These are phyloP conservation scores for Tenebrosternarchus preto DNA, from an alignment of 2,113 vertebrate genomes.

Conservation along the genomic window DNA sequence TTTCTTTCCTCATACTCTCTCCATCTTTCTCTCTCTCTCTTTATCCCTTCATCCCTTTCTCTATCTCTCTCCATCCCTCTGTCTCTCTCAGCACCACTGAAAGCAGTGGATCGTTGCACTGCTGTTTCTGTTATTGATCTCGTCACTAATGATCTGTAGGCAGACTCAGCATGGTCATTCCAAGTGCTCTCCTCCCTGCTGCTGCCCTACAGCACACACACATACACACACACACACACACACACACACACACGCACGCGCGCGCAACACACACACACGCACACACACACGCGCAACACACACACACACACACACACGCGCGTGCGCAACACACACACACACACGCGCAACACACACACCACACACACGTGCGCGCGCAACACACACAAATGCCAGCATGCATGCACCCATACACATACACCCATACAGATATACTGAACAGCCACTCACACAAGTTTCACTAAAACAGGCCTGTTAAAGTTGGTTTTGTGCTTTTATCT, in stretches of 20 bases:
- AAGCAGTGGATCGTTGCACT: not conserved
- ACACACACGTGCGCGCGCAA: too few relatives aligned
- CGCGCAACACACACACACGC: not conserved
- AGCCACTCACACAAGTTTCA: not conserved
- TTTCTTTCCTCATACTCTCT: not conserved
- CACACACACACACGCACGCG: not conserved
- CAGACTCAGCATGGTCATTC: not conserved
- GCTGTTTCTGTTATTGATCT: slow-evolving; percentile 42
- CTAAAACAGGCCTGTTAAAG: not conserved
- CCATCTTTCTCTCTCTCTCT: not conserved
- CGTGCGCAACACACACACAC: not conserved
- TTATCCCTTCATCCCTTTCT: too few relatives aligned
- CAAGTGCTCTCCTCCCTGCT: slow-evolving; percentile 14
- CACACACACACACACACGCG: not conserved
- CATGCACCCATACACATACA: not conserved
- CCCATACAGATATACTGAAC: not conserved
- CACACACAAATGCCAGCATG: not conserved
- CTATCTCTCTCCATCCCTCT: not conserved
- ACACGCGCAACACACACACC: slow-evolving; percentile 19
- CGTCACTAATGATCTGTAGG: slow-evolving; percentile 30
- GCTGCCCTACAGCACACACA: slow-evolving; percentile 30
- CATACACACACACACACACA: slow-evolving; percentile 12
- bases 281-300: slow-evolving; percentile 4
- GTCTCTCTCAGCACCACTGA: not conserved
- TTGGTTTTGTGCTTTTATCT: not conserved